phyloP scores from a whole-genome alignment of 2,113 vertebrate genomes.

The Nothobranchius furzeri region DNA sequence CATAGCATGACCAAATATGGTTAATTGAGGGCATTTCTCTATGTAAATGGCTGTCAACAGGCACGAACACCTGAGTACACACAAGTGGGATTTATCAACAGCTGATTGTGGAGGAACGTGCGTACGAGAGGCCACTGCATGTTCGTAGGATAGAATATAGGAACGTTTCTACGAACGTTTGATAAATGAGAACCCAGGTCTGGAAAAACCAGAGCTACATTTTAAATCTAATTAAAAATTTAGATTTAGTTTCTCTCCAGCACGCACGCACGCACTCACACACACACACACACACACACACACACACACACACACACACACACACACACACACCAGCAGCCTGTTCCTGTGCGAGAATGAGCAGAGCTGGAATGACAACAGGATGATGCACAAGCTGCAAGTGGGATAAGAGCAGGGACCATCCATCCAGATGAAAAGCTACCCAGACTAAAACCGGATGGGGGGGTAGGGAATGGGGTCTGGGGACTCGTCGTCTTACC shows the following conservation, averaged over 20 bases:
- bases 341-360: slow-evolving; percentile 33
- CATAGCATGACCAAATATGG: no score
- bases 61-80: no score
- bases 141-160: no score
- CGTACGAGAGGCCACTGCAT: no score
- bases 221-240: no score
- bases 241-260: slow-evolving; percentile 36
- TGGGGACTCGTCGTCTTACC: slow-evolving; percentile 86
- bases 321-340: slow-evolving; percentile 14
- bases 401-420: slow-evolving; percentile 47
- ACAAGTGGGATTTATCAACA: no score
- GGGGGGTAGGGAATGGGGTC: slow-evolving; percentile 41
- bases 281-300: slow-evolving; percentile 20
- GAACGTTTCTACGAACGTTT: no score
- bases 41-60: no score
- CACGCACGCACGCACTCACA: slow-evolving; percentile 16
- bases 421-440: slow-evolving; percentile 41
- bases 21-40: no score
- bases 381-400: slow-evolving; percentile 55
- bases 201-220: no score
- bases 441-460: slow-evolving; percentile 35
- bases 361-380: slow-evolving; percentile 52
- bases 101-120: no score
- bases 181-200: no score
- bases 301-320: slow-evolving; percentile 18